Base-by-base conservation (phyloP, 1,140 invertebrate species). In the Drosophila simulans region DNA sequence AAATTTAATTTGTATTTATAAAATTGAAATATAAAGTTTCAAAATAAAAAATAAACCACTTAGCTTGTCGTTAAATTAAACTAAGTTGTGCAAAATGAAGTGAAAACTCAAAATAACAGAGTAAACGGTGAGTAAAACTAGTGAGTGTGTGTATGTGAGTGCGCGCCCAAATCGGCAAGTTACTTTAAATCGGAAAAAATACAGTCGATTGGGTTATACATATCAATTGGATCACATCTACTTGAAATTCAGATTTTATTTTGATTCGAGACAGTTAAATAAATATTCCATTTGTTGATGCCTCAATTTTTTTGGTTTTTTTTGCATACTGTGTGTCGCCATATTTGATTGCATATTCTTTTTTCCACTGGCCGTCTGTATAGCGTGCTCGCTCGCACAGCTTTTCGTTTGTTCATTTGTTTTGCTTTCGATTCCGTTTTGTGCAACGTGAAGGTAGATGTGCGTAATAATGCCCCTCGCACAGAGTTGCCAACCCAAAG, bases 381-480 rank as follows among this genome's bases (percentile, higher is more conserved):
- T 76, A 45, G 12, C 60, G 62, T 55, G 8, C 72, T 77, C 83
- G 25, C 71, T 88, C 66, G 40, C 58, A 66, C 80, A 45, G 35
- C 59, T 37, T 78, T 48, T 59, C 69, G 53, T 17, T 17, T 60
- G 49, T 69, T 88, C 83, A 63, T 88, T 88, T 88, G 83, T 88
- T 88, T 88, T 88, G 84, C 83, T 88, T 83, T 78, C 49, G 48
- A 88, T 88, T 88, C 69, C 56, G 79, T 80, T 88, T 88, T 88
- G 80, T 89, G 77, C 84, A 88, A 77, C 82, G 78, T 88, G 82
- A 86, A 88, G 82, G 78, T 85, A 71, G 77, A 69, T 84, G 80
- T 80, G 80, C 69, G 74, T 72, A 77, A 76, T 68, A 66, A 22
- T 54, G 48, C 37, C 34, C 37, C n/a, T 12, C 20, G 37, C 37